Percentiles rank a stretch among this genome's conserved stretches.
Evolutionary conservation across 2,113 vertebrate genomes (phyloP).

Genomic region (Apodemus speciosus): DNA sequence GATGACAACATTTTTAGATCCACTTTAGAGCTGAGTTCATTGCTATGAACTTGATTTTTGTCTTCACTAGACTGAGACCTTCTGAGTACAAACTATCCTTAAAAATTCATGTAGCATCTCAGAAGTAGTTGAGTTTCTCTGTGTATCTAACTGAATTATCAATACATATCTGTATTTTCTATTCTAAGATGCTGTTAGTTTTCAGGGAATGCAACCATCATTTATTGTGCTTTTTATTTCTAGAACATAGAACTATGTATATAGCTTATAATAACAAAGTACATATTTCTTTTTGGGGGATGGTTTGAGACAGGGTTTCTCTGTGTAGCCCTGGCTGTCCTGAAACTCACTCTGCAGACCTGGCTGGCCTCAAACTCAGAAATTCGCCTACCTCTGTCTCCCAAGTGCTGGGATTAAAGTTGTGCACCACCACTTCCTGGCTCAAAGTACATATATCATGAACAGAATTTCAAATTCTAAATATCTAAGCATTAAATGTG

Average conservation of each 20-base stretch:
- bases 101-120: neutral
- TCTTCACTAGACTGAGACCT: neutral
- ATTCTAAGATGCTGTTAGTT: neutral
- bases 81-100: neutral
- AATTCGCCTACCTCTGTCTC: no score
- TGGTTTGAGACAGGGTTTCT: no score
- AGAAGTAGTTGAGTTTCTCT: neutral
- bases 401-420: no score
- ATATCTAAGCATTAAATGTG: neutral
- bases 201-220: neutral
- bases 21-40: neutral
- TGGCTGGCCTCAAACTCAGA: no score
- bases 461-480: slow-evolving; percentile 28
- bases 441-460: no score
- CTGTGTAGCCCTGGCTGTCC: no score
- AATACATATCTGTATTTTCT: neutral
- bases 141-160: neutral
- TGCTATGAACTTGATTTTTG: slow-evolving; percentile 14
- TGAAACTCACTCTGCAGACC: no score
- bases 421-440: no score
- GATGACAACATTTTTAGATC: neutral
- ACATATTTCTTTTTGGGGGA: neutral
- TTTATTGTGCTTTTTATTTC: neutral
- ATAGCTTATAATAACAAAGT: neutral
- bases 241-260: neutral